These are phyloP conservation scores for Larimichthys polyactis DNA, from an alignment of 2,113 vertebrate genomes.

Conservation along the genomic window DNA sequence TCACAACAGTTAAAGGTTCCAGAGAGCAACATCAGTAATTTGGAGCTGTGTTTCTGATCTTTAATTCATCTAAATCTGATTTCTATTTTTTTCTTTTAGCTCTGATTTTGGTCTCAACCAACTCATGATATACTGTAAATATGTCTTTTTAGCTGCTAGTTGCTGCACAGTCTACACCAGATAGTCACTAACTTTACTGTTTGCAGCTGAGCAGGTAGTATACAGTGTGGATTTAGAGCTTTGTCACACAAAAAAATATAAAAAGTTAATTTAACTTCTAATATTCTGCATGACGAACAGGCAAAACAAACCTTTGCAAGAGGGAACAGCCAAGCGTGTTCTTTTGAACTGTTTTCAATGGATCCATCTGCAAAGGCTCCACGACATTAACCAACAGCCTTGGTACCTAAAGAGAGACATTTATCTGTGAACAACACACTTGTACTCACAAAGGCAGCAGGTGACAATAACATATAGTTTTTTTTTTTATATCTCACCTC, in stretches of 20 bases:
- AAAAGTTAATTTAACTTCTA: too few species aligned
- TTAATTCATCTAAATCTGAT: background rate
- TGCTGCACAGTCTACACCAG: too few species aligned
- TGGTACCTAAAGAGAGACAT: slow-evolving; percentile 85
- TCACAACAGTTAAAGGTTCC: background rate
- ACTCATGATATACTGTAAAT: too few species aligned
- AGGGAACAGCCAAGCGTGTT: slow-evolving; percentile 80
- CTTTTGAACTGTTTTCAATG: slow-evolving; percentile 78
- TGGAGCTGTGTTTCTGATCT: background rate
- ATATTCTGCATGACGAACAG: background rate
- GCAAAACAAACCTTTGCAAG: slow-evolving; percentile 85
- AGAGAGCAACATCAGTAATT: too few species aligned
- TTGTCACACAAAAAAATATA: background rate
- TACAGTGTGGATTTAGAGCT: too few species aligned
- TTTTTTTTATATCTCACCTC: slow-evolving; percentile 82
- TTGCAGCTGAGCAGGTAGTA: too few species aligned
- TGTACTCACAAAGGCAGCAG: background rate
- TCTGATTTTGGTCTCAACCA: background rate
- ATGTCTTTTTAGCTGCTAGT: too few species aligned
- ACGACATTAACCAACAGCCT: slow-evolving; percentile 89
- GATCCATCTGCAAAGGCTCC: slow-evolving; percentile 85
- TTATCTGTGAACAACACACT: background rate
- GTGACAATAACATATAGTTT: background rate
- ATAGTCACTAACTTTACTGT: too few species aligned
- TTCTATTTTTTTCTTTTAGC: background rate